Evolutionary conservation across 2,797 vertebrate species (phyloP).

Genomic region (Smutsia gigantea): DNA sequence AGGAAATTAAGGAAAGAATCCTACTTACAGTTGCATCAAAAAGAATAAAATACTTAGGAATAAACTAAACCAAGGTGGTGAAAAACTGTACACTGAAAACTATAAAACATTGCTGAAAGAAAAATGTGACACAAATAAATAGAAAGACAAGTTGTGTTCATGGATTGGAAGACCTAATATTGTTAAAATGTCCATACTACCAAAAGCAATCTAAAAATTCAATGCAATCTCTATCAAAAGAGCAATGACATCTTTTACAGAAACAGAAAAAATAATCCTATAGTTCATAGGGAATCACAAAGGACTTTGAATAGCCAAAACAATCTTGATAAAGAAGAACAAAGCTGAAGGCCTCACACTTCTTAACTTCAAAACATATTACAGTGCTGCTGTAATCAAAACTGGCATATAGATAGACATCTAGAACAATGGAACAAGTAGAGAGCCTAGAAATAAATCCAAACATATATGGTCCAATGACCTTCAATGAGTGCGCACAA

Average conservation of each 20-base stretch:
- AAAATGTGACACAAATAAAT: background rate
- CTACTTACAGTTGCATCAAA: background rate
- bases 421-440: background rate
- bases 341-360: background rate
- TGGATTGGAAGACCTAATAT: background rate
- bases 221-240: background rate
- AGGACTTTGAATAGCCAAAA: background rate
- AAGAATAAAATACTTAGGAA: background rate
- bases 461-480: background rate
- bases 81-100: background rate
- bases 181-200: background rate
- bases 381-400: background rate
- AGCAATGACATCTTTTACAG: background rate
- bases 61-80: background rate
- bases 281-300: background rate
- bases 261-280: background rate
- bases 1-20: background rate
- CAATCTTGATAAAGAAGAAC: background rate
- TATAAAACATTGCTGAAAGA: background rate
- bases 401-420: background rate
- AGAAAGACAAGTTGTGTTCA: background rate
- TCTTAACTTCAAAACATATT: background rate
- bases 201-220: background rate
- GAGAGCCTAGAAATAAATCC: background rate
- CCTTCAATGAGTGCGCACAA: background rate